Percentiles rank a stretch among this genome's conserved stretches.
Evolutionary conservation across 2,888 invertebrate genomes (phyloP).

Genomic region (Diachrysia chrysitis): DNA sequence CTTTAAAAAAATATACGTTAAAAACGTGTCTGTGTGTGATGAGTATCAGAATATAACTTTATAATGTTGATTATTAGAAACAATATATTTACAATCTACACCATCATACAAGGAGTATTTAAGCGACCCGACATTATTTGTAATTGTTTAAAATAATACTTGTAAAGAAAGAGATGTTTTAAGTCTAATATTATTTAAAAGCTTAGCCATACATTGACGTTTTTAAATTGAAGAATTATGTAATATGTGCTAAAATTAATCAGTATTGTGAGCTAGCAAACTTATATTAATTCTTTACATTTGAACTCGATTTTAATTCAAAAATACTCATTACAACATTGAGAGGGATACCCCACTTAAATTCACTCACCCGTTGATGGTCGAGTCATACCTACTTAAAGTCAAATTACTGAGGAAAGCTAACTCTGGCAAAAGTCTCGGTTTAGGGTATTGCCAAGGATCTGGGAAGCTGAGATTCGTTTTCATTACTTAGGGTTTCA

Average conservation of each 20-base stretch:
- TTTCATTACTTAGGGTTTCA: neutral
- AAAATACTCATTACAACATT: neutral
- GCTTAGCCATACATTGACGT: too few species aligned
- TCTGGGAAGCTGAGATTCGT: neutral
- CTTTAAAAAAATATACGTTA: neutral
- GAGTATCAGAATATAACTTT: too few species aligned
- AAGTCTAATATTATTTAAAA: too few species aligned
- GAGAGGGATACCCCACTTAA: neutral
- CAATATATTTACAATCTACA: too few species aligned
- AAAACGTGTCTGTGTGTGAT: neutral
- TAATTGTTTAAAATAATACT: too few species aligned
- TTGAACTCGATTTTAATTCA: neutral
- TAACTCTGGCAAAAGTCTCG: neutral
- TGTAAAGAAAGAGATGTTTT: too few species aligned
- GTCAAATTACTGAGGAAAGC: neutral
- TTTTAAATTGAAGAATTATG: too few species aligned
- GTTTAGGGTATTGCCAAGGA: slow-evolving; percentile 2
- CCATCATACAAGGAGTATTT: too few species aligned
- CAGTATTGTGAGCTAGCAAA: too few species aligned
- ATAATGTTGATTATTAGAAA: too few species aligned
- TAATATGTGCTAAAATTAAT: too few species aligned
- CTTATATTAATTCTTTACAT: neutral
- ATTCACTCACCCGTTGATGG: neutral
- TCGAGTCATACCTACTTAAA: neutral
- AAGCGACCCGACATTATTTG: too few species aligned